phyloP scores from a whole-genome alignment of 2,113 vertebrate species.

The Amia ocellicauda region DNA sequence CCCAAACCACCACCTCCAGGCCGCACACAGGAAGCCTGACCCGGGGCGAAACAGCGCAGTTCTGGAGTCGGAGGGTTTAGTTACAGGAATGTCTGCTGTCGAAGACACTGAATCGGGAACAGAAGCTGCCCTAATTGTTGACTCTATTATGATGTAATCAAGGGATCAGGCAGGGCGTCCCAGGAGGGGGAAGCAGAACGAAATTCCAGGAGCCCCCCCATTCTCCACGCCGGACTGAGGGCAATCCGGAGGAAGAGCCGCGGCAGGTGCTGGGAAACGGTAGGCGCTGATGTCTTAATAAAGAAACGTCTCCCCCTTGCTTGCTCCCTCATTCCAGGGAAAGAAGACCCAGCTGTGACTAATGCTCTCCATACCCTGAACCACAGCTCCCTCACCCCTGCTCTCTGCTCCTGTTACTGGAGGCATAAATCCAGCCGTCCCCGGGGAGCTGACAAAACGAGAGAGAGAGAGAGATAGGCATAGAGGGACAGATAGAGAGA shows the following conservation, averaged over 20 bases:
- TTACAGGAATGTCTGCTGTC: too few relatives aligned
- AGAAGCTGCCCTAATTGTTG: too few relatives aligned
- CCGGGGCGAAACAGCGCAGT: too few relatives aligned
- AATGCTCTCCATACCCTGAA: conserved; percentile 58
- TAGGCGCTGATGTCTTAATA: conserved; percentile 62
- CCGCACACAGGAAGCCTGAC: too few relatives aligned
- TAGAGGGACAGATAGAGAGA: not conserved
- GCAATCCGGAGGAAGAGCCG: conserved; percentile 33
- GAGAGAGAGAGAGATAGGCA: too few relatives aligned
- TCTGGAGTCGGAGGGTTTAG: too few relatives aligned
- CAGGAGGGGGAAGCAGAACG: conserved; percentile 15
- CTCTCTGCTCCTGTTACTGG: too few relatives aligned
- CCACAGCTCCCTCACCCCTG: conserved; percentile 27
- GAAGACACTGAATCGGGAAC: too few relatives aligned
- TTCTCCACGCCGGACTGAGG: conserved; percentile 42
- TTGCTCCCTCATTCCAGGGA: conserved; percentile 41
- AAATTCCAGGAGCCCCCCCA: conserved; percentile 36
- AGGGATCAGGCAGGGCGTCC: conserved; percentile 18
- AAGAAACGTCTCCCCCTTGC: conserved; percentile 29
- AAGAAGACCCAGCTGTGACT: conserved; percentile 49
- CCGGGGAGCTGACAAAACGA: too few relatives aligned
- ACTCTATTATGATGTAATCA: conserved; percentile 39
- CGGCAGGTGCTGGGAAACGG: conserved; percentile 51
- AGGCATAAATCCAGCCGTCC: too few relatives aligned
- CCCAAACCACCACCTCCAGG: too few relatives aligned